These are phyloP conservation scores for Colletes latitarsis DNA, from an alignment of 1,140 invertebrate species.

Conservation along the genomic window DNA sequence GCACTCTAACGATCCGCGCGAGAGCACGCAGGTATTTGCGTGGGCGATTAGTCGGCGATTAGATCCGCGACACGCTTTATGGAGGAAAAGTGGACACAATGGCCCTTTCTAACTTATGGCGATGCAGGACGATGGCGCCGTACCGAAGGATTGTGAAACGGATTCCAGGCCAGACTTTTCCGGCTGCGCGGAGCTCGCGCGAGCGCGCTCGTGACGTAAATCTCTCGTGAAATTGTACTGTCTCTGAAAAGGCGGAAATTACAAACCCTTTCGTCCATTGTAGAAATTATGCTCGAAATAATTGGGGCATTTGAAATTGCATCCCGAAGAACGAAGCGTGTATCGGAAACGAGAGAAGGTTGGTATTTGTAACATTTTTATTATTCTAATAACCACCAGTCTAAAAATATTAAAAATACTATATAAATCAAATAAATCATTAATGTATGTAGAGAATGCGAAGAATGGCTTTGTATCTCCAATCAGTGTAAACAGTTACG, in stretches of 20 bases:
- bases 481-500: too few relatives aligned
- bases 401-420: too few relatives aligned
- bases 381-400: too few relatives aligned
- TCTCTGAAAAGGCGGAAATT: constrained; percentile 11
- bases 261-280: not conserved
- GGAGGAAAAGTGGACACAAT: constrained; percentile 73
- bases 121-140: constrained; percentile 49
- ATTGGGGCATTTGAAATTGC: not conserved
- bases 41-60: constrained; percentile 77
- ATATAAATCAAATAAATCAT: too few relatives aligned
- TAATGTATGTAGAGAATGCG: too few relatives aligned
- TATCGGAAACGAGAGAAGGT: not conserved
- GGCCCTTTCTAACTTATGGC: constrained; percentile 74
- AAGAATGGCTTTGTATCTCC: too few relatives aligned
- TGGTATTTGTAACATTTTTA: too few relatives aligned
- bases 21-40: constrained; percentile 70
- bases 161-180: constrained; percentile 67
- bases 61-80: constrained; percentile 71
- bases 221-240: constrained; percentile 27
- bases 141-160: constrained; percentile 62
- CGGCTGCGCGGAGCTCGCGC: constrained; percentile 32
- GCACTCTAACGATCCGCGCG: constrained; percentile 59
- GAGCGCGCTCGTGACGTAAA: constrained; percentile 14
- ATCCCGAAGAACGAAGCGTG: not conserved
- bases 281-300: not conserved